These are phyloP conservation scores for Palythoa grandiflora DNA, from an alignment of 92 coral and sea anemone species.

Conservation along the genomic window DNA sequence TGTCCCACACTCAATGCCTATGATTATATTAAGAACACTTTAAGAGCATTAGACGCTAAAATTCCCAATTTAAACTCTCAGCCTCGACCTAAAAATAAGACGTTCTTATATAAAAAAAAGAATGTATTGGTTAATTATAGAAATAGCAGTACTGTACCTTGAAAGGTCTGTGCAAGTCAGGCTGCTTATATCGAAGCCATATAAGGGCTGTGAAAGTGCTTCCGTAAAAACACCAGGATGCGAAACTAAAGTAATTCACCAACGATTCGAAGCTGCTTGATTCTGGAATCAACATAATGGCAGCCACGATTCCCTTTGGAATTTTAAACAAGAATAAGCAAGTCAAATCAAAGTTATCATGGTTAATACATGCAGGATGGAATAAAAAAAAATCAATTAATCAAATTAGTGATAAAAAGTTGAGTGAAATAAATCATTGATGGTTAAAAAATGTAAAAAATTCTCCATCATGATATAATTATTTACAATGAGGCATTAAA, in stretches of 20 bases:
- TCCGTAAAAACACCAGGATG: constrained; percentile 96
- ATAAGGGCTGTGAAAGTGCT: constrained; percentile 78
- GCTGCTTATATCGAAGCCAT: constrained; percentile 82
- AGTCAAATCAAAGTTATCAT: background rate
- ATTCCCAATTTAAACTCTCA: too few relatives aligned
- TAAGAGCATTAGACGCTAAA: too few relatives aligned
- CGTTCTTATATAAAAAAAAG: background rate
- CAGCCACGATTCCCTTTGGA: constrained; percentile 87
- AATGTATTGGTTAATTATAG: background rate
- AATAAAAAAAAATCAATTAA: too few relatives aligned
- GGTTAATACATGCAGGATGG: too few relatives aligned
- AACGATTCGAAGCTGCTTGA: constrained; percentile 89
- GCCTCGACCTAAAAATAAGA: too few relatives aligned
- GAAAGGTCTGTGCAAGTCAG: constrained; percentile 80
- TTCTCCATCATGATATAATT: too few relatives aligned
- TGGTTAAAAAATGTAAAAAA: too few relatives aligned
- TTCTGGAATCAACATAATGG: constrained; percentile 94
- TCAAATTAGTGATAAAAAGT: too few relatives aligned
- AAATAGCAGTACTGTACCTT: constrained; percentile 57
- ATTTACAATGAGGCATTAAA: too few relatives aligned
- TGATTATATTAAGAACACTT: too few relatives aligned
- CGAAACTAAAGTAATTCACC: constrained; percentile 94
- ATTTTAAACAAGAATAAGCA: background rate
- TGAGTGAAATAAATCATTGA: too few relatives aligned
- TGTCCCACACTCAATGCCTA: background rate